A percentile compares a stretch with the other conserved stretches of the same genome.
Conservation (phyloP, 2,113 vertebrate genomes). For the Odobenus rosmarus region DNA sequence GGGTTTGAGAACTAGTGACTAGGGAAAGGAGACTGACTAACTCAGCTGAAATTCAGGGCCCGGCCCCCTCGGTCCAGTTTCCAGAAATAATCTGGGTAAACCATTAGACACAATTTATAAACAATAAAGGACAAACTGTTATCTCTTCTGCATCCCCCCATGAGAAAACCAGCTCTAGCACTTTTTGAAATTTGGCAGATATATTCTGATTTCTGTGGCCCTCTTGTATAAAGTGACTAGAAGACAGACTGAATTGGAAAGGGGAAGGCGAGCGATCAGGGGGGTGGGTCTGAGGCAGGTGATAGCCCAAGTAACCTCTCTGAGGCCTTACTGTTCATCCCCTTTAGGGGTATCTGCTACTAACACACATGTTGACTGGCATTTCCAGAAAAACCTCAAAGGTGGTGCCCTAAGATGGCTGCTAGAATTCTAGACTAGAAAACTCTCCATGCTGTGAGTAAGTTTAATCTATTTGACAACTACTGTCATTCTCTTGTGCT, state of each 20-base stretch:
- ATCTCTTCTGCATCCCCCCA: not conserved
- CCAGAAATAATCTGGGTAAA: not conserved
- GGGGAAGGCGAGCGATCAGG: accelerated
- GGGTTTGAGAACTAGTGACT: not conserved
- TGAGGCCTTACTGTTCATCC: not conserved
- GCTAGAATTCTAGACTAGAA: not conserved
- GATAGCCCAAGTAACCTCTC: not conserved
- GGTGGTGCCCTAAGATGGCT: not conserved
- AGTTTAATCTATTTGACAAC: not conserved
- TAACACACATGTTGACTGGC: not conserved
- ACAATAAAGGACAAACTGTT: not conserved
- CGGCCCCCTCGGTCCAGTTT: too few species aligned
- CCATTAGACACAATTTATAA: not conserved
- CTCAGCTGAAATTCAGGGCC: not conserved
- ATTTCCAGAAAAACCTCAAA: not conserved
- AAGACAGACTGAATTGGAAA: not conserved
- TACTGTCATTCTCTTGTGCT: not conserved
- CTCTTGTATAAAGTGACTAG: not conserved
- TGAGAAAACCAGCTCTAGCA: not conserved
- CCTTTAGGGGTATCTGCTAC: not conserved
- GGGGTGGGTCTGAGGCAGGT: not conserved
- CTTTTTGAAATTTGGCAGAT: not conserved
- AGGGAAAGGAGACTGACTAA: not conserved
- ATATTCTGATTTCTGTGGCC: not conserved
- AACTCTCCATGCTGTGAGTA: not conserved